Evolutionary conservation across 2,797 vertebrate genomes (phyloP), one percentile per base, ranked within the genome.

Genomic region (Mallotus villosus): DNA sequence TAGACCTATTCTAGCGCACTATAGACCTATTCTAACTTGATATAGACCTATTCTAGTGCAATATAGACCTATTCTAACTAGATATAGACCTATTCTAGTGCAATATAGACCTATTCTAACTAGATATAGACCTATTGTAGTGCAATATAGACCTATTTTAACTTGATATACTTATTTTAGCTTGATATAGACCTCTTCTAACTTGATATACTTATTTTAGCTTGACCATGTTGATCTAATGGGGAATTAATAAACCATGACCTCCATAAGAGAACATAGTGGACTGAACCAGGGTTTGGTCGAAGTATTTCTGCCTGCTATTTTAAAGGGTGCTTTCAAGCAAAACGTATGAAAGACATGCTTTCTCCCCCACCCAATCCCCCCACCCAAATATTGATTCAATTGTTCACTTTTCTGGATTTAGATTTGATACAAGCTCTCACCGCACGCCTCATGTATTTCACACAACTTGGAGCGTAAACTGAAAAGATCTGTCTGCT

Each of bases 211-310:
- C 34, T 5, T 5, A 7, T 37, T 37, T 2, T 8, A 37, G 34
- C 59, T 61, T 8, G 24, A 60, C 16, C 14, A 5, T 11, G 17
- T 21, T 46, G n/a, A 12, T 22, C 7, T 11, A 21, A 41, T 12
- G n/a, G 16, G 22, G n/a, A 9, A 21, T 19, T 41, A 41, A 21
- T 41, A 11, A 46, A 65, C 37, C 58, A 25, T 51, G 19, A 11
- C 24, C 24, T 29, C 37, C 55, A 22, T 70, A 7, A 17, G 25
- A 66, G 5, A 34, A 34, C 32, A 8, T 1, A 34, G 63, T 64
- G 16, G 64, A 63, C 63, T 72, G 55, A 53, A 63, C 51, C 32
- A 51, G 34, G 41, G 29, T 63, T 53, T 53, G 22, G 25, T 29
- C 4, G 14, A 60, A 27, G 24, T 25, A 61, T 61, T 8, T 9